Evolutionary conservation across 2,888 invertebrate species (phyloP).

Genomic region (Disparrhopalites patrizii): DNA sequence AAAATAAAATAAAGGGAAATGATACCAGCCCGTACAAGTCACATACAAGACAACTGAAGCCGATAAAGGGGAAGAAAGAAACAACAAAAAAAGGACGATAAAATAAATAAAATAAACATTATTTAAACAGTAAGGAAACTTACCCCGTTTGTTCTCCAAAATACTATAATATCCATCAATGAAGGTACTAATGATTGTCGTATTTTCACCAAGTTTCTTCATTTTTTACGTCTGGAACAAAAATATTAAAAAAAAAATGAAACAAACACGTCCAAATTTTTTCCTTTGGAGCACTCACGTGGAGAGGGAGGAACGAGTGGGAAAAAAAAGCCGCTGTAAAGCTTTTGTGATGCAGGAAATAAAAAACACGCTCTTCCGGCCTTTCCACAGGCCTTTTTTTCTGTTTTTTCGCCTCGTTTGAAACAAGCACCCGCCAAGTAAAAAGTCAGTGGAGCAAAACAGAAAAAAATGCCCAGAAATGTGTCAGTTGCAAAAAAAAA

Average conservation of each 20-base stretch:
- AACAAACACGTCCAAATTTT: not conserved
- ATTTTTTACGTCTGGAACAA: not conserved
- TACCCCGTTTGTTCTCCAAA: conserved; percentile 22
- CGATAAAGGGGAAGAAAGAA: not conserved
- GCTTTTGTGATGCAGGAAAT: not conserved
- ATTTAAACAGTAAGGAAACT: no score
- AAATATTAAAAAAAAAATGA: not conserved
- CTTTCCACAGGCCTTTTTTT: no score
- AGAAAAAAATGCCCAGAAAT: no score
- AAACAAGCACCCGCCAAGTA: no score
- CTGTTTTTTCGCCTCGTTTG: no score
- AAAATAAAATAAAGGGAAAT: no score
- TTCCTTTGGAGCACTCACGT: not conserved
- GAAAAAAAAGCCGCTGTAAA: not conserved
- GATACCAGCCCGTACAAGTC: not conserved
- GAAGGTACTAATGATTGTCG: not conserved
- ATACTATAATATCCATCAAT: conserved; percentile 18
- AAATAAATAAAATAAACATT: not conserved
- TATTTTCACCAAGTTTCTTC: conserved; percentile 1
- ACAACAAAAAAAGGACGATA: not conserved
- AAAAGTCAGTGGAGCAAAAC: no score
- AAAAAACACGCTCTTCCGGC: not conserved
- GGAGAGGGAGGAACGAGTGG: not conserved
- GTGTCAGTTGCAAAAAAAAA: no score
- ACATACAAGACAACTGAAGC: not conserved